A percentile compares a stretch with the other conserved stretches of the same genome.
Evolutionary conservation across 2,888 invertebrate species (phyloP).

Genomic region (Epinotia brunnichana): DNA sequence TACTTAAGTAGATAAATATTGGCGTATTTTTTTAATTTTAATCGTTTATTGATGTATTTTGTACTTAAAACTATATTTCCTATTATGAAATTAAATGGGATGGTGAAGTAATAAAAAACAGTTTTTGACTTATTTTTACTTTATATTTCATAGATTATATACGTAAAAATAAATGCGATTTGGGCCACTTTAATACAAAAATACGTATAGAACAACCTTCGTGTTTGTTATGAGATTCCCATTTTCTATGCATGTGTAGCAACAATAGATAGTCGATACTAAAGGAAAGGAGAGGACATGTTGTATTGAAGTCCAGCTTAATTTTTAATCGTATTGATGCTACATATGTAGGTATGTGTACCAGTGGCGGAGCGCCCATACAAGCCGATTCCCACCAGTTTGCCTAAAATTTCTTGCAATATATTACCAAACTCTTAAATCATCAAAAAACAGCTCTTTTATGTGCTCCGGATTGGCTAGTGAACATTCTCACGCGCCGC

Average conservation of each 20-base stretch:
- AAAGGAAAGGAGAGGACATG: neutral
- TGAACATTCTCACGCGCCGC: no score
- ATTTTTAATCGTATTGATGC: conserved; percentile 17
- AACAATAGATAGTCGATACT: conserved; percentile 9
- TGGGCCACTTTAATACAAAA: conserved; percentile 67
- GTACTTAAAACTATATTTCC: conserved; percentile 24
- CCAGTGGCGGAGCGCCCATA: no score
- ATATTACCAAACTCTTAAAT: no score
- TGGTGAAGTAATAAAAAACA: conserved; percentile 23
- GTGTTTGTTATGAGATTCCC: conserved; percentile 42
- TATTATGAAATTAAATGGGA: conserved; percentile 19
- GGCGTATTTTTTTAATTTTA: conserved; percentile 17
- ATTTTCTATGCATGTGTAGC: conserved; percentile 27
- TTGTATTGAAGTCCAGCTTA: neutral
- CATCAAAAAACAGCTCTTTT: no score
- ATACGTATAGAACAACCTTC: conserved; percentile 55
- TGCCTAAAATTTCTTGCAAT: no score
- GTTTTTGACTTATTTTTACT: conserved; percentile 24
- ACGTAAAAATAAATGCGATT: conserved; percentile 71
- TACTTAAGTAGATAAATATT: conserved; percentile 36
- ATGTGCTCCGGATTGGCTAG: no score
- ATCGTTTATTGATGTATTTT: conserved; percentile 6
- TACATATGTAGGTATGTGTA: conserved; percentile 20
- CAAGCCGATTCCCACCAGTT: no score
- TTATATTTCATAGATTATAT: conserved; percentile 44